These are phyloP conservation scores for Eristalis arbustorum DNA, from an alignment of 2,888 invertebrate species.

Conservation along the genomic window DNA sequence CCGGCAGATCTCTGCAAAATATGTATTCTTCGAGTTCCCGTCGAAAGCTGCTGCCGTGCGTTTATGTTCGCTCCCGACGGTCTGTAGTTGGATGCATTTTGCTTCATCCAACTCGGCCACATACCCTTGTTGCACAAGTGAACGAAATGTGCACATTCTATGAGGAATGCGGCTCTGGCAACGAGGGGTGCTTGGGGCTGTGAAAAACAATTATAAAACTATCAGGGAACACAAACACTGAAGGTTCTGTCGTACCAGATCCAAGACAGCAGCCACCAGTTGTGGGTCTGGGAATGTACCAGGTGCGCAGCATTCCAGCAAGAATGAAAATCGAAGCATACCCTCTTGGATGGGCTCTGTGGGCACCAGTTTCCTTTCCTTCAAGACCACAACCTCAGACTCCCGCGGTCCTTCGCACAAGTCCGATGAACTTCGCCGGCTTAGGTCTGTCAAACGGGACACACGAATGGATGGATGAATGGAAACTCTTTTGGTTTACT, in stretches of 20 bases:
- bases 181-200: slow-evolving; percentile 97
- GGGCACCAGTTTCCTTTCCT: slow-evolving; percentile 92
- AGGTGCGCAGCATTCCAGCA: slow-evolving; percentile 97
- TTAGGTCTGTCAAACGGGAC: slow-evolving; percentile 82
- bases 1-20: slow-evolving; percentile 94
- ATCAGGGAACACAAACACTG: not conserved
- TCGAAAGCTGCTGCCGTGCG: slow-evolving; percentile 80
- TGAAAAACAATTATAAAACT: slow-evolving; percentile 67
- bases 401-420: slow-evolving; percentile 89
- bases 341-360: slow-evolving; percentile 91
- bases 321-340: slow-evolving; percentile 92
- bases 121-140: slow-evolving; percentile 98
- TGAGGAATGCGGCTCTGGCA: slow-evolving; percentile 92
- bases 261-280: slow-evolving; percentile 94
- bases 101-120: slow-evolving; percentile 99
- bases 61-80: slow-evolving; percentile 83
- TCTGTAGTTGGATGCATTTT: slow-evolving; percentile 88
- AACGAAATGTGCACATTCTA: slow-evolving; percentile 98
- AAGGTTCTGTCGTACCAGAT: slow-evolving; percentile 86
- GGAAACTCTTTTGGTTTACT: not conserved
- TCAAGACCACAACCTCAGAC: slow-evolving; percentile 92
- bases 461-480: not conserved
- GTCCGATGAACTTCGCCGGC: slow-evolving; percentile 91
- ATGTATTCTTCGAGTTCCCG: slow-evolving; percentile 84
- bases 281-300: slow-evolving; percentile 98